phyloP scores from a whole-genome alignment of 2,888 invertebrate species.

The Eupsilia transversa region DNA sequence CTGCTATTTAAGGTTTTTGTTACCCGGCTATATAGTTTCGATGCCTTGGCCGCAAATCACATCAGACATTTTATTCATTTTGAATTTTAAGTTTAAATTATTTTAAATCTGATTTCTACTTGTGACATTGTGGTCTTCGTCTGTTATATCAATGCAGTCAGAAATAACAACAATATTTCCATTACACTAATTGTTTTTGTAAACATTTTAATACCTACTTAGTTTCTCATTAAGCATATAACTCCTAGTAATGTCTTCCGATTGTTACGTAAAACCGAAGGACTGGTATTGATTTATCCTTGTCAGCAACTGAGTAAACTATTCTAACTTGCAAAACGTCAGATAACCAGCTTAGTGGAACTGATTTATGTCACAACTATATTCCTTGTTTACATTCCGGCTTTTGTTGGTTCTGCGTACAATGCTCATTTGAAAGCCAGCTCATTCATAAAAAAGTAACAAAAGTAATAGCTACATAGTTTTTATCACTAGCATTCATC shows the following conservation, averaged over 20 bases:
- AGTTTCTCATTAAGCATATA: conserved; percentile 20
- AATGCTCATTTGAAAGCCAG: no score
- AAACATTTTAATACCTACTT: background rate
- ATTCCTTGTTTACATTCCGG: conserved; percentile 30
- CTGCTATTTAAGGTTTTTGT: no score
- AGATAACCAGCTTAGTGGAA: conserved; percentile 49
- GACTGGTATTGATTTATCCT: conserved; percentile 57
- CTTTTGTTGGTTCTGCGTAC: background rate
- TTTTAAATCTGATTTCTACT: no score
- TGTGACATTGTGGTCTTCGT: background rate
- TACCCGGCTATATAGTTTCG: no score
- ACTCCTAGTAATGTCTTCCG: conserved; percentile 21
- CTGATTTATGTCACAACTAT: conserved; percentile 46
- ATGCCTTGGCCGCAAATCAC: no score
- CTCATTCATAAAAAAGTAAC: no score
- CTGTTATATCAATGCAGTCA: background rate
- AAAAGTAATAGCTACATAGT: no score
- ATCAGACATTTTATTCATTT: no score
- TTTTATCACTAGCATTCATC: no score
- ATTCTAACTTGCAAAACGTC: conserved; percentile 55
- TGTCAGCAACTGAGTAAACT: conserved; percentile 53
- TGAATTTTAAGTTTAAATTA: no score
- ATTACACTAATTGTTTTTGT: conserved; percentile 19
- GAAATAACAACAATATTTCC: background rate
- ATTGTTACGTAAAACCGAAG: conserved; percentile 26